Evolutionary conservation across 2,113 vertebrate species (phyloP).

Genomic region (Zosterops lateralis): DNA sequence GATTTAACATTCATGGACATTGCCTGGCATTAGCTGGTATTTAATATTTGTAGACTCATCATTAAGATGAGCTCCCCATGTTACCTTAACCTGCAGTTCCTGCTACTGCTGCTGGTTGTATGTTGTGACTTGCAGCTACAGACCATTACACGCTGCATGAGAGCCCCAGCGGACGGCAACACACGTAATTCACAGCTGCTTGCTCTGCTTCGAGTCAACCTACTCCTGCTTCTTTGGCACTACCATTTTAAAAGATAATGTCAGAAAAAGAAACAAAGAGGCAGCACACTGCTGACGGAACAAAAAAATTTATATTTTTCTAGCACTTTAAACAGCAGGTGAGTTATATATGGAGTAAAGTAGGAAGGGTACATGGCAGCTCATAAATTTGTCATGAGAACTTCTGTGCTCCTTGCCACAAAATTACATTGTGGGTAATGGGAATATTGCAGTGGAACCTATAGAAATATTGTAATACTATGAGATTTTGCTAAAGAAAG

Average conservation of each 20-base stretch:
- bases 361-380: not conserved
- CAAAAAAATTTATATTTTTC: slow-evolving; percentile 48
- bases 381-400: slow-evolving; percentile 21
- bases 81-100: not conserved
- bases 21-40: not conserved
- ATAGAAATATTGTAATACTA: not conserved
- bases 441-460: slow-evolving; percentile 6
- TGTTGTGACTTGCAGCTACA: not conserved
- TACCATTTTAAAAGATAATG: slow-evolving; percentile 6
- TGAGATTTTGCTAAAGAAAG: slow-evolving; percentile 42
- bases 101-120: not conserved
- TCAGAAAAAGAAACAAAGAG: not conserved
- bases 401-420: slow-evolving; percentile 9
- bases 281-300: not conserved
- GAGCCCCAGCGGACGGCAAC: not conserved
- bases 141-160: not conserved
- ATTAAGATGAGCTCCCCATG: not conserved
- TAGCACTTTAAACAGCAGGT: not conserved
- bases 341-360: slow-evolving; percentile 6
- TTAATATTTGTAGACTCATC: not conserved
- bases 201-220: not conserved
- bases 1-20: not conserved
- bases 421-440: not conserved
- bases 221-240: not conserved
- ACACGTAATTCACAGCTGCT: not conserved